Percentiles rank a stretch among this genome's conserved stretches.
These are phyloP conservation scores for Chelonia mydas DNA, from an alignment of 2,797 vertebrate species.

Conservation along the genomic window DNA sequence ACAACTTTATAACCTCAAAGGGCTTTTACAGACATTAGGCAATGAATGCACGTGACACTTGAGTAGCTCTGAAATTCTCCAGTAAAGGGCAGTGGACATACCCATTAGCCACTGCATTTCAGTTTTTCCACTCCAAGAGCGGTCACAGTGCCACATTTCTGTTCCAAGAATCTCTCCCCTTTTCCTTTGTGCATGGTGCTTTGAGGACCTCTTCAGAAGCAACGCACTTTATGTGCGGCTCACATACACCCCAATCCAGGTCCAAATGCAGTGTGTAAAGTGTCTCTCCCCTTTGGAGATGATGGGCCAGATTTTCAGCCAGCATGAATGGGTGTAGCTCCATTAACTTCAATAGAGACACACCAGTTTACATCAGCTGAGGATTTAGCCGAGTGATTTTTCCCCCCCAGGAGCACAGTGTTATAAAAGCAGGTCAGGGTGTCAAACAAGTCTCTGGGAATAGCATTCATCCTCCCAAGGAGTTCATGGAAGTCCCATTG, in stretches of 20 bases:
- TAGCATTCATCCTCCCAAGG: too few relatives aligned
- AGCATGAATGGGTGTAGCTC: neutral
- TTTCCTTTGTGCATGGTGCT: neutral
- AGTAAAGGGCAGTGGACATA: accelerated
- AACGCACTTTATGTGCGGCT: neutral
- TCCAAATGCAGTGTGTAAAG: neutral
- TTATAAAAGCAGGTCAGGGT: neutral
- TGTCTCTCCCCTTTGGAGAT: accelerated
- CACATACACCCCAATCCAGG: neutral
- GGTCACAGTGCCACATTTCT: neutral
- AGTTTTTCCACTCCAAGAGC: neutral
- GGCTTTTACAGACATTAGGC: neutral
- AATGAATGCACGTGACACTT: neutral
- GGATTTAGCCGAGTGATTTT: neutral
- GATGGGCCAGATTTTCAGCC: neutral
- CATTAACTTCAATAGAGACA: neutral
- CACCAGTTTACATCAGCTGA: neutral
- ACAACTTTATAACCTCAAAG: neutral
- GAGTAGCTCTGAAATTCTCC: neutral
- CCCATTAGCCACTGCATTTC: neutral
- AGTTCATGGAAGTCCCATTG: neutral
- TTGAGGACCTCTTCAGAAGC: neutral
- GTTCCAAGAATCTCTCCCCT: neutral
- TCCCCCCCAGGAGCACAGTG: neutral
- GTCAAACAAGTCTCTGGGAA: neutral